These are phyloP conservation scores for Cryptotermes secundus DNA, from an alignment of 1,140 invertebrate genomes.

Conservation along the genomic window DNA sequence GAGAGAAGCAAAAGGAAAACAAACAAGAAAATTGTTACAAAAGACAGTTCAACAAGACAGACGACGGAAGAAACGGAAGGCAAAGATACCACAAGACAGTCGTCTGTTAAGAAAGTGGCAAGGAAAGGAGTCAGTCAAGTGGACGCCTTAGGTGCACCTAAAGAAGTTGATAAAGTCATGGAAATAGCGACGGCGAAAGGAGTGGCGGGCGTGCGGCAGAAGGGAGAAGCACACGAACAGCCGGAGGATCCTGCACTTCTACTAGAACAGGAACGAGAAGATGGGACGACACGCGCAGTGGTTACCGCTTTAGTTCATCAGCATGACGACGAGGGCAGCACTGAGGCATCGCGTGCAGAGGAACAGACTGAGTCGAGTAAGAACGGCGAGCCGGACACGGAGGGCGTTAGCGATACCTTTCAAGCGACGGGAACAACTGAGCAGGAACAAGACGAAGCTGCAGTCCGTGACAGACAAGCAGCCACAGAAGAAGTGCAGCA, in stretches of 20 bases:
- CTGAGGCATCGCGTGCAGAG: not conserved
- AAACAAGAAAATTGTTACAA: not conserved
- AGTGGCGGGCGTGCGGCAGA: not conserved
- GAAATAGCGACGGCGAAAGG: not conserved
- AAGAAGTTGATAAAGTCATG: not conserved
- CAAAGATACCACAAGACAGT: not conserved
- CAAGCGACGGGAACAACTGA: not conserved
- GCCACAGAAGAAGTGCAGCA: not conserved
- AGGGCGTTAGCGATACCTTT: not conserved
- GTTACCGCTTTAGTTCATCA: constrained; percentile 21
- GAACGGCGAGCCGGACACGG: not conserved
- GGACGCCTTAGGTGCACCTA: not conserved
- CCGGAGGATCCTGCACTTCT: not conserved
- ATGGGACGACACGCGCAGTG: not conserved
- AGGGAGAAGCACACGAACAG: not conserved
- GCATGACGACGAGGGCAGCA: not conserved
- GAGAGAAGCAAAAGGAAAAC: not conserved
- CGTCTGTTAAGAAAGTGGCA: not conserved
- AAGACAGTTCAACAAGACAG: not conserved
- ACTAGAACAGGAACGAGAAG: too few species aligned
- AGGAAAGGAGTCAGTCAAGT: not conserved
- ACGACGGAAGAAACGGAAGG: not conserved
- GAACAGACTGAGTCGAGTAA: not conserved
- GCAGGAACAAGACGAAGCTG: not conserved
- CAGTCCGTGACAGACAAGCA: too few species aligned